A percentile compares a stretch with the other conserved stretches of the same genome.
Conservation (phyloP, 2,797 vertebrate genomes). For the Pogonophryne albipinna region DNA sequence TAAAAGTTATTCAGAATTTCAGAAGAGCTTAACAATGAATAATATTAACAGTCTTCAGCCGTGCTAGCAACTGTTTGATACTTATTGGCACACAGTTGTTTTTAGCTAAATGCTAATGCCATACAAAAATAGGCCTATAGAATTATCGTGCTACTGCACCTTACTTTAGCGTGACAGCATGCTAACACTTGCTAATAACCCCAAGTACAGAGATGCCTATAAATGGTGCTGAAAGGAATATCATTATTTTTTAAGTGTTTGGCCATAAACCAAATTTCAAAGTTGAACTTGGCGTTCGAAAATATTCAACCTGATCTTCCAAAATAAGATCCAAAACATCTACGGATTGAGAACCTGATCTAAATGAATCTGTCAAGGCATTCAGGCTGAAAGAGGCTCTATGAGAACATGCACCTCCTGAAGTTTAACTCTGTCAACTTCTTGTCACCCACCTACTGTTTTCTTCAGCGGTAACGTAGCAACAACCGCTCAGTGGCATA, state of each 20-base stretch:
- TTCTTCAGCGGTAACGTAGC: conserved; percentile 66
- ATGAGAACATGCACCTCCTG: conserved; percentile 38
- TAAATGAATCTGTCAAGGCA: conserved; percentile 23
- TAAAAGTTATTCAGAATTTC: background rate
- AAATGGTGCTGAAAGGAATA: background rate
- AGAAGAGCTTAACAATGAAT: background rate
- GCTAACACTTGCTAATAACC: background rate
- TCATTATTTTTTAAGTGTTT: background rate
- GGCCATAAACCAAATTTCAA: background rate
- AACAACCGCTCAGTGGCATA: conserved; percentile 67
- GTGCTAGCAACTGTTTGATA: background rate
- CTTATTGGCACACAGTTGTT: background rate
- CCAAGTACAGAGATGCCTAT: background rate
- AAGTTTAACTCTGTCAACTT: conserved; percentile 66
- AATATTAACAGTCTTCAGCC: background rate
- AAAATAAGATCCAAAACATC: background rate
- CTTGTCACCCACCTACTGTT: conserved; percentile 46
- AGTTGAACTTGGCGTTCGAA: background rate
- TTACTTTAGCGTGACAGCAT: background rate
- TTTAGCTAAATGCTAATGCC: background rate
- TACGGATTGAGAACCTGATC: background rate
- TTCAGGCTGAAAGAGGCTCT: conserved; percentile 33
- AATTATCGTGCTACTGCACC: background rate
- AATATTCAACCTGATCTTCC: background rate
- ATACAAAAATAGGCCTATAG: background rate